A percentile compares a stretch with the other conserved stretches of the same genome.
phyloP scores from a whole-genome alignment of 2,113 vertebrate genomes.

The Cyprinodon tularosa region DNA sequence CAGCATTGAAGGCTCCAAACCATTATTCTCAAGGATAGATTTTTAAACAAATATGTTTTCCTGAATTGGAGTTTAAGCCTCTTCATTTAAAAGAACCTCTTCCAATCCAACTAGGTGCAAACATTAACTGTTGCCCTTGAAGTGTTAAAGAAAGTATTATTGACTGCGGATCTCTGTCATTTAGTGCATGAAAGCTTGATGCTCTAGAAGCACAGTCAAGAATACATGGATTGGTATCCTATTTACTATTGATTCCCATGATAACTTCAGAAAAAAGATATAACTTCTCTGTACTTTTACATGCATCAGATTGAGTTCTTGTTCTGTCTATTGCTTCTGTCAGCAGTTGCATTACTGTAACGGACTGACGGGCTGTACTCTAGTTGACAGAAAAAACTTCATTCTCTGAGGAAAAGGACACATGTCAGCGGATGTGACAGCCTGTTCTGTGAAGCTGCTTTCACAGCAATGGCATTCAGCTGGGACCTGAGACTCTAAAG shows the following conservation, averaged over 20 bases:
- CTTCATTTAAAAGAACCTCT: conserved; percentile 6
- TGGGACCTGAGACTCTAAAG: conserved; percentile 18
- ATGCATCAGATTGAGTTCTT: conserved; percentile 5
- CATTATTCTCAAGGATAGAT: conserved; percentile 46
- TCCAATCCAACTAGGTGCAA: conserved; percentile 41
- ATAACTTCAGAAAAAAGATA: neutral
- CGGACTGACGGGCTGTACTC: conserved; percentile 8
- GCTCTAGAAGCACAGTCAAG: conserved; percentile 50
- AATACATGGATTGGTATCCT: conserved; percentile 35
- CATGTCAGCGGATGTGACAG: conserved; percentile 50
- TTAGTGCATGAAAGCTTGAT: conserved; percentile 53
- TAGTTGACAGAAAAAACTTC: conserved; percentile 22
- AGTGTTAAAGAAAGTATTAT: conserved; percentile 52
- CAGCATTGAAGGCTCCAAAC: conserved; percentile 23
- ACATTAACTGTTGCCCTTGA: conserved; percentile 36
- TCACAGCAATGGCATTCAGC: conserved; percentile 24
- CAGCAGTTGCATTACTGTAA: conserved; percentile 23
- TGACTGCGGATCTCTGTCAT: conserved; percentile 56
- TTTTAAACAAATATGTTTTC: neutral
- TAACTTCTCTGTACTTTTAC: neutral
- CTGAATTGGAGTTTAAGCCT: neutral
- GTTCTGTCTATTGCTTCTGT: conserved; percentile 7
- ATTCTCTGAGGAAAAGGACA: conserved; percentile 39
- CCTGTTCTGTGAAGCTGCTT: conserved; percentile 48
- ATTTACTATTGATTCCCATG: conserved; percentile 41